Evolutionary conservation across 1,140 invertebrate species (phyloP).

Genomic region (Zaprionus kolodkinae): DNA sequence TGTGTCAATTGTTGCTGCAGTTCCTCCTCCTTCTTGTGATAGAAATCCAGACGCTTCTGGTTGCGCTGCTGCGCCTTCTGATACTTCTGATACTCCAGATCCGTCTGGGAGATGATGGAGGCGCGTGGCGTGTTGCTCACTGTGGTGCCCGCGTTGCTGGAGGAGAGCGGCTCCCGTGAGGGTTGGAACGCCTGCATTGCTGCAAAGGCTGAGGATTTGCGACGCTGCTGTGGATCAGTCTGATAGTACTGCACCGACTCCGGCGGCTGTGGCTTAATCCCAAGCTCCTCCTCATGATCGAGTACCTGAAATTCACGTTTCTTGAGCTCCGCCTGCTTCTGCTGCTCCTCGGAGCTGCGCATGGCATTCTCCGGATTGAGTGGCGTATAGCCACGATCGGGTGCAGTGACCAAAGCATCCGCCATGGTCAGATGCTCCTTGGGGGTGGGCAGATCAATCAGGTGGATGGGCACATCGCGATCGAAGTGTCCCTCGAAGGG

Average conservation of each 20-base stretch:
- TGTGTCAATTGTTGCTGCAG: constrained; percentile 31
- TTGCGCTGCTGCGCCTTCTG: constrained; percentile 77
- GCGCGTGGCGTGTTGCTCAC: constrained; percentile 56
- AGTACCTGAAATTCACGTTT: constrained; percentile 81
- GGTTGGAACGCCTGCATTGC: constrained; percentile 84
- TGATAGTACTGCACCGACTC: constrained; percentile 64
- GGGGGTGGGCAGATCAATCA: constrained; percentile 84
- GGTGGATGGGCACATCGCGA: constrained; percentile 76
- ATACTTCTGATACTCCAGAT: constrained; percentile 73
- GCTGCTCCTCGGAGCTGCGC: constrained; percentile 61
- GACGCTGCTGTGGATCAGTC: constrained; percentile 53
- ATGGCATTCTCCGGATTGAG: constrained; percentile 77
- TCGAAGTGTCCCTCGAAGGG: constrained; percentile 85
- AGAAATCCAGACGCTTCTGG: constrained; percentile 74
- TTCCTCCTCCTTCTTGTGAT: constrained; percentile 79
- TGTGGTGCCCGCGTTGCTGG: constrained; percentile 23
- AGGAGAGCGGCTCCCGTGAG: constrained; percentile 70
- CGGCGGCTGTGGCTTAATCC: constrained; percentile 56
- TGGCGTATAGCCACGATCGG: constrained; percentile 80
- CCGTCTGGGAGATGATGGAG: constrained; percentile 60
- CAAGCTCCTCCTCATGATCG: constrained; percentile 72
- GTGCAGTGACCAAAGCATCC: constrained; percentile 85
- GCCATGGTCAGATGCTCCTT: constrained; percentile 80
- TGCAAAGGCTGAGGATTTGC: constrained; percentile 78
- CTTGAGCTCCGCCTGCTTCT: constrained; percentile 70